A percentile compares a stretch with the other conserved stretches of the same genome.
phyloP scores from a whole-genome alignment of 23 tunicate genomes.

The Phallusia fumigata region DNA sequence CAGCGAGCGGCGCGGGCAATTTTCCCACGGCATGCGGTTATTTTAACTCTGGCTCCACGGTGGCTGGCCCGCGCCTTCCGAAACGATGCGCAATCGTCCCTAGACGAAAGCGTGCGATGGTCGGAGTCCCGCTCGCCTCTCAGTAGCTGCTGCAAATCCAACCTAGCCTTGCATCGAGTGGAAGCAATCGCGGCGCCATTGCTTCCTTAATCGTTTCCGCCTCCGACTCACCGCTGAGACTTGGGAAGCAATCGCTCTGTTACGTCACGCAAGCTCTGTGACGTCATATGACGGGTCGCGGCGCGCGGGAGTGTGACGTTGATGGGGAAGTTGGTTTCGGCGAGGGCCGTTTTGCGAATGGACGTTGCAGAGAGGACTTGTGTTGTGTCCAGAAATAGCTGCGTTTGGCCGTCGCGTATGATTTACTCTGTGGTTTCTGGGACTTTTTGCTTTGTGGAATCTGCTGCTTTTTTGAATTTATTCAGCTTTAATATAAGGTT shows the following conservation, averaged over 20 bases:
- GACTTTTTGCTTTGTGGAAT: too few relatives aligned
- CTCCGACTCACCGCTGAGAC: neutral
- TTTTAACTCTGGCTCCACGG: slow-evolving; percentile 4
- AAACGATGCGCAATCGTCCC: too few relatives aligned
- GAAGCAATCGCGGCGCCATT: neutral
- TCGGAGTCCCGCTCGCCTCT: neutral
- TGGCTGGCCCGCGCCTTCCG: slow-evolving; percentile 14
- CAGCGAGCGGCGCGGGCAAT: neutral
- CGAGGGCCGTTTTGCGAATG: neutral
- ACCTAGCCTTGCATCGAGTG: neutral
- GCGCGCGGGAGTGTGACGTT: too few relatives aligned
- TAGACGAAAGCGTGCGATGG: too few relatives aligned
- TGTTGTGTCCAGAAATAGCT: neutral
- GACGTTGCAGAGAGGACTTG: neutral
- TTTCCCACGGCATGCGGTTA: slow-evolving; percentile 2
- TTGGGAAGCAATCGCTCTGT: slow-evolving; percentile 3
- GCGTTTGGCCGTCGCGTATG: neutral
- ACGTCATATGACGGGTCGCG: too few relatives aligned
- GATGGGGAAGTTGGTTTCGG: neutral
- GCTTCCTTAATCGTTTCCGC: neutral
- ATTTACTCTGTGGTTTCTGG: too few relatives aligned
- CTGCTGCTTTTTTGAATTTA: too few relatives aligned
- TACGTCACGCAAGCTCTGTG: neutral
- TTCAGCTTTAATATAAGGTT: too few relatives aligned
- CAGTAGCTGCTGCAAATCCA: neutral